Evolutionary conservation across 2,113 vertebrate species (phyloP).

Genomic region (Ondatra zibethicus): DNA sequence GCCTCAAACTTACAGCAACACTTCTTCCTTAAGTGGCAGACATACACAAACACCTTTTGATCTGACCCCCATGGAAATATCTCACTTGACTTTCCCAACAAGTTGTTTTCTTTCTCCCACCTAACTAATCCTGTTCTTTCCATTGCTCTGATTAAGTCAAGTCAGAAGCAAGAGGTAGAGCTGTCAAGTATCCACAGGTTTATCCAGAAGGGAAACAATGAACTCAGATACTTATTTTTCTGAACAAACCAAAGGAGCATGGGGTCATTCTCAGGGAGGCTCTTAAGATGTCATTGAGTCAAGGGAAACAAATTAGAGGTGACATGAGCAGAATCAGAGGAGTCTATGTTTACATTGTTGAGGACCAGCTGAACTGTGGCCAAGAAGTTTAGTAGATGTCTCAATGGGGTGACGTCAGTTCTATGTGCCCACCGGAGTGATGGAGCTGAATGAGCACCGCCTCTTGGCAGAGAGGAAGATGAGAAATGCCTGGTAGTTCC

Average conservation of each 20-base stretch:
- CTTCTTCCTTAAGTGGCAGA: neutral
- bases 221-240: neutral
- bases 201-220: neutral
- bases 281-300: neutral
- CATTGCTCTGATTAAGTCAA: neutral
- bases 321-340: neutral
- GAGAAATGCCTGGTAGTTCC: neutral
- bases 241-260: neutral
- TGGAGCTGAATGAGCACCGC: neutral
- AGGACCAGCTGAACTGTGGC: neutral
- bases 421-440: neutral
- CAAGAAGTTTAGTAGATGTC: neutral
- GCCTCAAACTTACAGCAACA: neutral
- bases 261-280: neutral
- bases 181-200: neutral
- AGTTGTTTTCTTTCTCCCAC: neutral
- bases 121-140: neutral
- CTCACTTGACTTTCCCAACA: neutral
- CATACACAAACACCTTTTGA: neutral
- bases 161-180: slow-evolving; percentile 2
- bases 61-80: neutral
- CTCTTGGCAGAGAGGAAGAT: neutral
- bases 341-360: neutral
- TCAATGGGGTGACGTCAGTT: neutral
- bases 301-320: neutral